Evolutionary conservation across 2,888 invertebrate genomes (phyloP).

Genomic region (Anagyrus pseudococci): DNA sequence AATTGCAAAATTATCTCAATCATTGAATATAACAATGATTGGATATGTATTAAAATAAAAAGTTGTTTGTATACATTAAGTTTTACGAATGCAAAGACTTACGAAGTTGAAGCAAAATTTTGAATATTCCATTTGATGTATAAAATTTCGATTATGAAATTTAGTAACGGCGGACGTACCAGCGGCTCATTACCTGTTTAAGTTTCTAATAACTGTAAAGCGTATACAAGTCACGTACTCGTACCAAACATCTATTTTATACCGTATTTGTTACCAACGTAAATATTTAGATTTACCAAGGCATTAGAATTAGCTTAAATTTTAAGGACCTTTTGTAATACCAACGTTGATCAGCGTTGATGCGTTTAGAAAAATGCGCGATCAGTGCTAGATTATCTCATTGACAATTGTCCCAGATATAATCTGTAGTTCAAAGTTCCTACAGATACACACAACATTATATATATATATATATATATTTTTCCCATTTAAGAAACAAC

Average conservation of each 20-base stretch:
- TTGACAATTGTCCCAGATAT: constrained; percentile 48
- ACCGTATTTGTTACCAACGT: constrained; percentile 60
- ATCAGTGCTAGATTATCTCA: constrained; percentile 42
- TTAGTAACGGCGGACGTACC: no score
- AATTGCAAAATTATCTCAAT: no score
- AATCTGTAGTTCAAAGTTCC: constrained; percentile 60
- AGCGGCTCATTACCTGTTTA: no score
- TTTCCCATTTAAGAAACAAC: constrained; percentile 58
- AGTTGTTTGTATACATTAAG: no score
- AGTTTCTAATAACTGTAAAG: no score
- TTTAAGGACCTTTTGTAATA: constrained; percentile 45
- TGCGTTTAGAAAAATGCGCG: constrained; percentile 33
- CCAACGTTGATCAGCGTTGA: constrained; percentile 40
- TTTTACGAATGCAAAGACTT: no score
- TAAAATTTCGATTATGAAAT: no score
- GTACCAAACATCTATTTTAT: constrained; percentile 54
- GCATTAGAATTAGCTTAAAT: constrained; percentile 49
- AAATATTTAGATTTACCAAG: constrained; percentile 50
- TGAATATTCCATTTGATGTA: no score
- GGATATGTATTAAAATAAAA: no score
- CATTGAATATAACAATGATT: no score
- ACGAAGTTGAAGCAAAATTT: no score
- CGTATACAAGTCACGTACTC: constrained; percentile 31
- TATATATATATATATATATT: no score
- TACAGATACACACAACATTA: constrained; percentile 56